Percentiles rank a stretch among this genome's conserved stretches.
Conservation (phyloP, 1,140 invertebrate genomes). For the Magallana ariakensis region DNA sequence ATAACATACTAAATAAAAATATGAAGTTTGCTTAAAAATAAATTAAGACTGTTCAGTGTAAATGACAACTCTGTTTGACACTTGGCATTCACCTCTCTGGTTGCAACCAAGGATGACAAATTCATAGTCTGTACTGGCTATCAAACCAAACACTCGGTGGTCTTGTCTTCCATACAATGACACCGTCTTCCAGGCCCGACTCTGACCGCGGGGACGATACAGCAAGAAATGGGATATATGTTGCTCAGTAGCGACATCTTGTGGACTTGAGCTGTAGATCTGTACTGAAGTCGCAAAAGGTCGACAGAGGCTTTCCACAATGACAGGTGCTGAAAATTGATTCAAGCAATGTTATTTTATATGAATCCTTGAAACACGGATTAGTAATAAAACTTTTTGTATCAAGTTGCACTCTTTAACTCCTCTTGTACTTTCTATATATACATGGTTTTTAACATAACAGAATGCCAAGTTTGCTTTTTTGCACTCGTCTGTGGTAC, state of each 20-base stretch:
- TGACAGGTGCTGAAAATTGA: conserved; percentile 71
- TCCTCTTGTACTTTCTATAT: too few species aligned
- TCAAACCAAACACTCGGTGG: conserved; percentile 74
- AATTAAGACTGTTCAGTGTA: conserved; percentile 65
- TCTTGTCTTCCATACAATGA: conserved; percentile 70
- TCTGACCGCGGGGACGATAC: conserved; percentile 62
- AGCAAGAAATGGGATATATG: conserved; percentile 72
- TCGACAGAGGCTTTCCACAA: conserved; percentile 70
- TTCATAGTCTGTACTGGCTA: conserved; percentile 72
- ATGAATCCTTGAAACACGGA: too few species aligned
- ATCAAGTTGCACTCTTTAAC: too few species aligned
- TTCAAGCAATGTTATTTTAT: too few species aligned
- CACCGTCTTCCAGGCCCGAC: conserved; percentile 69
- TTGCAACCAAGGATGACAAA: conserved; percentile 75
- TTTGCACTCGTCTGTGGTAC: too few species aligned
- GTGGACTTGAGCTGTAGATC: conserved; percentile 73
- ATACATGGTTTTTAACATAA: too few species aligned
- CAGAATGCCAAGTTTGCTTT: too few species aligned
- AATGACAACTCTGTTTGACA: conserved; percentile 71
- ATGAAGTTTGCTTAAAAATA: too few species aligned
- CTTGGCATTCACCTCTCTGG: conserved; percentile 72
- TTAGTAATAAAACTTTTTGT: too few species aligned
- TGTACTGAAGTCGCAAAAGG: conserved; percentile 71
- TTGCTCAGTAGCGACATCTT: conserved; percentile 68
- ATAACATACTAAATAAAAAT: background rate